A percentile compares a stretch with the other conserved stretches of the same genome.
Conservation (phyloP, 2,888 invertebrate species). For the Exephanes ischioxanthus region DNA sequence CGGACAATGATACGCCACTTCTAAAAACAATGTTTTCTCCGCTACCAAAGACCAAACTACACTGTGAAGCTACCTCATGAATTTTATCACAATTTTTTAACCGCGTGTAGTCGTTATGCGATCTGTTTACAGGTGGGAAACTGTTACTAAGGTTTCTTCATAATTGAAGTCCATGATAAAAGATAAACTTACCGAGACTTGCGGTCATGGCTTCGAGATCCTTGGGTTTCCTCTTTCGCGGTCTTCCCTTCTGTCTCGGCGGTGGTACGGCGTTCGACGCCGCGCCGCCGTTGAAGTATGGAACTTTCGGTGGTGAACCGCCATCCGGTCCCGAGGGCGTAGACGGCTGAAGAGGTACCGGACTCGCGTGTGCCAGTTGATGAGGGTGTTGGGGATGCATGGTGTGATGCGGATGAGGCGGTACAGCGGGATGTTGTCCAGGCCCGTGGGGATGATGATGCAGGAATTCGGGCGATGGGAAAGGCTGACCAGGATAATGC, state of each 20-base stretch:
- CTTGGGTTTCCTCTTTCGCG: constrained; percentile 96
- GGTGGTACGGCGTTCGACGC: constrained; percentile 86
- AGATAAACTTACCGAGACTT: constrained; percentile 90
- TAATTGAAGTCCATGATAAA: not conserved
- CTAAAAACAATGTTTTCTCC: not conserved
- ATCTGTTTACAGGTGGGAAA: not conserved
- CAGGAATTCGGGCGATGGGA: constrained; percentile 86
- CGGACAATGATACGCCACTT: not conserved
- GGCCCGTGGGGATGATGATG: constrained; percentile 83
- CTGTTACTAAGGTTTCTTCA: too few relatives aligned
- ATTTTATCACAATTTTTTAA: not conserved
- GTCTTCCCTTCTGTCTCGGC: constrained; percentile 96
- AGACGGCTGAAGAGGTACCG: constrained; percentile 86
- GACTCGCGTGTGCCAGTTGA: constrained; percentile 82
- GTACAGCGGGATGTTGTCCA: constrained; percentile 80
- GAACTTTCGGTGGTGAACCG: constrained; percentile 85
- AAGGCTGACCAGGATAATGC: constrained; percentile 87
- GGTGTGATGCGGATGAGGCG: constrained; percentile 76
- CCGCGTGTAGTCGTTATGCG: not conserved
- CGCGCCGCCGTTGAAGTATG: constrained; percentile 87
- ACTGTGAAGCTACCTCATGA: not conserved
- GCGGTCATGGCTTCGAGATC: constrained; percentile 95
- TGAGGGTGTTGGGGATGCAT: constrained; percentile 86
- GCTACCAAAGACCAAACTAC: not conserved
- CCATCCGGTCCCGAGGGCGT: constrained; percentile 86